Conservation (phyloP, 2,888 invertebrate genomes). For the Hemithea aestivaria region DNA sequence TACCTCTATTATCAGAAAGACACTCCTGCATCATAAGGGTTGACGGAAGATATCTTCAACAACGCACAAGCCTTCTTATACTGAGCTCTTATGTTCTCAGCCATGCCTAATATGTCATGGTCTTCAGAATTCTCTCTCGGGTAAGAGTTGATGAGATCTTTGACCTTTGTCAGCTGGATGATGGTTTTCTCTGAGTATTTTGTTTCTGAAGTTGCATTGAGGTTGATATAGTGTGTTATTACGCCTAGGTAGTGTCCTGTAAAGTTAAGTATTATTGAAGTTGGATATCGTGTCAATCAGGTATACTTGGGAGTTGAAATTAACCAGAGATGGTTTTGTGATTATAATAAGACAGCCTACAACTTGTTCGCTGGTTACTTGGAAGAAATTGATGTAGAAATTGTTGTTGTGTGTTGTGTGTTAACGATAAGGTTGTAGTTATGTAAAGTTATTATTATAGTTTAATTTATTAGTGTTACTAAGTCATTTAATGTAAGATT, state of each 20-base stretch:
- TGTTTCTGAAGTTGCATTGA: slow-evolving; percentile 37
- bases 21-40: slow-evolving; percentile 78
- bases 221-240: slow-evolving; percentile 68
- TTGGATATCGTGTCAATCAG: too few relatives aligned
- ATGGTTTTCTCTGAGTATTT: slow-evolving; percentile 75
- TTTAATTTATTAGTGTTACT: too few relatives aligned
- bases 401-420: too few relatives aligned
- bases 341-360: too few relatives aligned
- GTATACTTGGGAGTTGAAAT: too few relatives aligned
- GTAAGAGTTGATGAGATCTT: slow-evolving; percentile 80
- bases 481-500: too few relatives aligned
- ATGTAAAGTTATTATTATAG: too few relatives aligned
- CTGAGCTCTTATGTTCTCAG: slow-evolving; percentile 82
- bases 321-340: too few relatives aligned
- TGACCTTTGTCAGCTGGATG: slow-evolving; percentile 76
- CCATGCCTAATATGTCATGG: slow-evolving; percentile 80
- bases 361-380: too few relatives aligned
- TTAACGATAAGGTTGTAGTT: too few relatives aligned
- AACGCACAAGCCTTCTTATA: slow-evolving; percentile 85
- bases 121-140: slow-evolving; percentile 82
- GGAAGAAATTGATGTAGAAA: too few relatives aligned
- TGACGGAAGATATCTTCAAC: slow-evolving; percentile 78
- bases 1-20: slow-evolving; percentile 73
- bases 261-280: slow-evolving; percentile 19
- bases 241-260: slow-evolving; percentile 84